Evolutionary conservation across 1,140 invertebrate species (phyloP), one percentile per base, ranked within the genome.

Genomic region (Nasonia giraulti): DNA sequence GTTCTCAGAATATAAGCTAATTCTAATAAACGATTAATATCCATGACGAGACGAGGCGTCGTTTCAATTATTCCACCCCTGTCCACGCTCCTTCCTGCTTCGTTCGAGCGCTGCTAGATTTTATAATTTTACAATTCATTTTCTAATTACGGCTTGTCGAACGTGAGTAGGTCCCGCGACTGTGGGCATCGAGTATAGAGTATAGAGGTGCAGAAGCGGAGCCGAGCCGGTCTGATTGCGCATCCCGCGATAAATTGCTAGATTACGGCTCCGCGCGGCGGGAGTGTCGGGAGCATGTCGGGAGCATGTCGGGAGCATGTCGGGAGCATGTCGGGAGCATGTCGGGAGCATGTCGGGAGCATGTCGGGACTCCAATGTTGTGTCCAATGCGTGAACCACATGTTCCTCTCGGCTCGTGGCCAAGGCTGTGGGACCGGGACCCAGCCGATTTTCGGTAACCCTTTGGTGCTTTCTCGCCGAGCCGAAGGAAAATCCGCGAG

Each of bases 1-100:
- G 90, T 91, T 92, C 90, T 91, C 91, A 92, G 85, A 91, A 91
- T 90, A 90, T 90, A 91, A 91, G 90, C 88, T 91, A 91, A 92
- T 91, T 85, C 47, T 82, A 85, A 85, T 85, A 82, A 82, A 77
- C 76, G 37, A 85, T 81, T 81, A 85, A 76, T 85, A 84, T 87
- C 87, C 87, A 83, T 82, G 85, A 87, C 86, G 86, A 62, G 1
- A 68, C 2, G 3, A 62, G 27, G 27, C 17, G 10, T 7, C 40
- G 40, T 44, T 44, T 44, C 10, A 44, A 7, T 44, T 44, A 44
- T 44, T 44, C 40, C 40, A 44, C 8, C 10, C 10, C 1, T 44
- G 40, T 44, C 40, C 40, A 7, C 40, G 10, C 40, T 44, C 40
- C 40, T 27, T 27, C 27, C 27, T 27, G 27, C 27, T 27, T 27